A percentile compares a stretch with the other conserved stretches of the same genome.
Conservation (phyloP, 2,888 invertebrate genomes). For the Drosophila ustulata region DNA sequence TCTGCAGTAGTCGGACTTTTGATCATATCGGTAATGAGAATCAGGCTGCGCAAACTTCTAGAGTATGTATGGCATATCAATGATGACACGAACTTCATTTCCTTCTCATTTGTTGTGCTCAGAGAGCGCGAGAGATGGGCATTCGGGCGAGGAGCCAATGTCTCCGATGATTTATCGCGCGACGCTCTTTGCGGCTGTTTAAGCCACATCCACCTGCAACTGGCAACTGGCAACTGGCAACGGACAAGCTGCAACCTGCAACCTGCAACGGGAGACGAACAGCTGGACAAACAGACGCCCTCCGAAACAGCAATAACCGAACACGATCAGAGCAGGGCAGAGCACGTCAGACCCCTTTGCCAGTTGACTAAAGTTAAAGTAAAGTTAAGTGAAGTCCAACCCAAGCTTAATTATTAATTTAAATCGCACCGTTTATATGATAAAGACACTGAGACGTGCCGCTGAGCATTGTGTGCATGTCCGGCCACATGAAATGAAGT, state of each 20-base stretch:
- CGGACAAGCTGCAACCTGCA: not conserved
- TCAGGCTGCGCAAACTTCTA: constrained; percentile 12
- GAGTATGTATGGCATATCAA: constrained; percentile 52
- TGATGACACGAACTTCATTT: constrained; percentile 53
- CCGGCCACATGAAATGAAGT: constrained; percentile 43
- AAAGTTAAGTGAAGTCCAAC: constrained; percentile 25
- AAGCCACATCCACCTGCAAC: constrained; percentile 59
- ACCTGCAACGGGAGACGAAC: constrained; percentile 16
- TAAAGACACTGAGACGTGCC: constrained; percentile 75
- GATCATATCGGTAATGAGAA: constrained; percentile 33
- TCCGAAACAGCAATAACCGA: constrained; percentile 3
- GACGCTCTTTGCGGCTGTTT: constrained; percentile 32
- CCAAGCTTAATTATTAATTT: constrained; percentile 76
- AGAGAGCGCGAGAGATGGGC: not conserved
- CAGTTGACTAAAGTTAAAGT: no score
- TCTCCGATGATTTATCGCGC: constrained; percentile 72
- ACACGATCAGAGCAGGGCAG: constrained; percentile 4
- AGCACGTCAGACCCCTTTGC: not conserved
- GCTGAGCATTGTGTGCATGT: constrained; percentile 76
- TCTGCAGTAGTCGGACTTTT: constrained; percentile 2
- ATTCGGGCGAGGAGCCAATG: constrained; percentile 48
- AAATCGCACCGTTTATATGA: constrained; percentile 81
- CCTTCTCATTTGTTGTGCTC: not conserved
- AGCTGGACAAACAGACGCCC: constrained; percentile 34
- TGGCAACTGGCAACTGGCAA: not conserved